These are phyloP conservation scores for Alouatta caraya DNA, from an alignment of 2,797 vertebrate genomes.

Conservation along the genomic window DNA sequence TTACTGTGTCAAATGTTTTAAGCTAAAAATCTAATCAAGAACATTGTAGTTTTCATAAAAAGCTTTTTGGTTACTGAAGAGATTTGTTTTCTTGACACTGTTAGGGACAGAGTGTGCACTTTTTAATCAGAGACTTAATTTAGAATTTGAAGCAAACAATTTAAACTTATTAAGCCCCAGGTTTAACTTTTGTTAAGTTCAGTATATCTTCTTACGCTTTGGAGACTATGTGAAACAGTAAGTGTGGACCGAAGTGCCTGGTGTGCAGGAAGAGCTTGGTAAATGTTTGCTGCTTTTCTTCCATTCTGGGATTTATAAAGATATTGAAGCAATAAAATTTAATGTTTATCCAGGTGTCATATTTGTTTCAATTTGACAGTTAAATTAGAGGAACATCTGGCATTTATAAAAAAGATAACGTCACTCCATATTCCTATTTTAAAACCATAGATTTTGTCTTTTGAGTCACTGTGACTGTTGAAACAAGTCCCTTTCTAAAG, in stretches of 20 bases:
- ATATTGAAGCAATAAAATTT: slow-evolving; percentile 11
- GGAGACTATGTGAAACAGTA: not conserved
- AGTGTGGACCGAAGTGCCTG: not conserved
- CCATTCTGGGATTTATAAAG: not conserved
- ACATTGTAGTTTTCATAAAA: not conserved
- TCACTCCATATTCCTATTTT: slow-evolving; percentile 14
- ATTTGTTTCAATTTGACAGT: not conserved
- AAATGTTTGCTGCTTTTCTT: not conserved
- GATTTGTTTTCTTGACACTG: not conserved
- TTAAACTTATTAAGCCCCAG: not conserved
- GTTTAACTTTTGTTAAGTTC: not conserved
- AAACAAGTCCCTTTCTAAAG: not conserved
- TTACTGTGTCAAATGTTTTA: not conserved
- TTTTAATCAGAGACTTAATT: not conserved
- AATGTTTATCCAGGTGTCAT: not conserved
- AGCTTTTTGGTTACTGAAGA: not conserved
- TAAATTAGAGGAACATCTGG: not conserved
- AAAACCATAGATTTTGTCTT: not conserved
- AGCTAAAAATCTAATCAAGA: not conserved
- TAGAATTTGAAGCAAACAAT: not conserved
- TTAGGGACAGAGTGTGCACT: not conserved
- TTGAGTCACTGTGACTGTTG: not conserved
- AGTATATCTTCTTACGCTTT: not conserved
- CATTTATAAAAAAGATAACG: not conserved
- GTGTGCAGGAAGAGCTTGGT: not conserved